These are phyloP conservation scores for Leptinotarsa juncta DNA, from an alignment of 2,888 invertebrate genomes.

Conservation along the genomic window DNA sequence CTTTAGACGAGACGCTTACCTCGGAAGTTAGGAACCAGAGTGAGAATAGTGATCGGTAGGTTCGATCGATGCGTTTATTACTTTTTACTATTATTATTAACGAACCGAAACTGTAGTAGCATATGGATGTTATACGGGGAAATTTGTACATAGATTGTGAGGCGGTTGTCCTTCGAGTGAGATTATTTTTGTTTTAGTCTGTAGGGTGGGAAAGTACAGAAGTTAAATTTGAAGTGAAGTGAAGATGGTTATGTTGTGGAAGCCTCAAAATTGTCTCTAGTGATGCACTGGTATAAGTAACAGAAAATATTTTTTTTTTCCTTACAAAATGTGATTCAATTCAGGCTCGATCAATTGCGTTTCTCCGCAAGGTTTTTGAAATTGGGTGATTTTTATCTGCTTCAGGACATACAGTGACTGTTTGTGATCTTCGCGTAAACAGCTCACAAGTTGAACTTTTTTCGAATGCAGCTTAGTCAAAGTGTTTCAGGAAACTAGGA, in stretches of 20 bases:
- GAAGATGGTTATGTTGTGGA: background rate
- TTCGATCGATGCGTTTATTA: constrained; percentile 32
- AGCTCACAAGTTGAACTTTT: no score
- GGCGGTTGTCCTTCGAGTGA: background rate
- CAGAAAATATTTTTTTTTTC: background rate
- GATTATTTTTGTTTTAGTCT: background rate
- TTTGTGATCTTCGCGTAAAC: no score
- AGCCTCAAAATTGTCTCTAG: background rate
- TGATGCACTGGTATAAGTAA: background rate
- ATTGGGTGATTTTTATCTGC: no score
- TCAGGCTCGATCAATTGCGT: no score
- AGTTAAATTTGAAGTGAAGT: background rate
- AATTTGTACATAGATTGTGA: constrained; percentile 24
- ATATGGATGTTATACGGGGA: constrained; percentile 26
- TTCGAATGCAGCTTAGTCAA: no score
- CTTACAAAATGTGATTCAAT: background rate
- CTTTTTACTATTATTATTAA: constrained; percentile 28
- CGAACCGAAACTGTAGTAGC: constrained; percentile 24
- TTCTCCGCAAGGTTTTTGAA: no score
- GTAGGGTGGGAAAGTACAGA: background rate
- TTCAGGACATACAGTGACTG: no score
- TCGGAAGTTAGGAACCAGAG: constrained; percentile 30
- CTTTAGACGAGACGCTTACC: constrained; percentile 34
- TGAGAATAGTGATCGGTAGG: constrained; percentile 55
- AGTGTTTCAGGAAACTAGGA: no score